Percentiles rank a stretch among this genome's conserved stretches.
Evolutionary conservation across 2,113 vertebrate genomes (phyloP).

Genomic region (Panurus biarmicus): DNA sequence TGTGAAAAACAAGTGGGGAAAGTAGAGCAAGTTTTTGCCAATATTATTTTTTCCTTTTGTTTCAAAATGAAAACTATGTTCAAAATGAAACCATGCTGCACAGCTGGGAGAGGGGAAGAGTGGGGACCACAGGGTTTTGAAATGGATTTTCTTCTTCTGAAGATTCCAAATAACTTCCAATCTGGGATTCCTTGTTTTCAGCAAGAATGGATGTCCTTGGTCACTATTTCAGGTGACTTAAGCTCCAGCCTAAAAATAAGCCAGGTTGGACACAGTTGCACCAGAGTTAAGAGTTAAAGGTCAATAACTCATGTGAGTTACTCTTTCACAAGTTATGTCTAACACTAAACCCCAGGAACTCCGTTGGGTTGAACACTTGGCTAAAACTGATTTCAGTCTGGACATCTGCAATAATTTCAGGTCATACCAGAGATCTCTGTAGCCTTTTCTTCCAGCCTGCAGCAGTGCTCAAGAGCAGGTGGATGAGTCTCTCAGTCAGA

Average conservation of each 20-base stretch:
- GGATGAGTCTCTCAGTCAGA: background rate
- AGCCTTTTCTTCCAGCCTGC: background rate
- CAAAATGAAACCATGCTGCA: background rate
- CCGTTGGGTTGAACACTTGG: accelerated
- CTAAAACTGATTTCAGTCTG: background rate
- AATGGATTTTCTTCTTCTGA: background rate
- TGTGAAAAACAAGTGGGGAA: background rate
- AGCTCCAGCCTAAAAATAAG: background rate
- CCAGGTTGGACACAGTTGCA: background rate
- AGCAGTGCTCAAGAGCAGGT: background rate
- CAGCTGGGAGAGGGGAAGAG: background rate
- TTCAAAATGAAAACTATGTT: background rate
- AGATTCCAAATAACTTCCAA: background rate
- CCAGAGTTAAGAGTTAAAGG: background rate
- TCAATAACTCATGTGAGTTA: background rate
- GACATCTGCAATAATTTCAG: background rate
- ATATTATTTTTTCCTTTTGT: background rate
- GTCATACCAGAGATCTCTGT: background rate
- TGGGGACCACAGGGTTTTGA: background rate
- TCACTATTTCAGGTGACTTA: background rate
- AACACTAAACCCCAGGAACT: background rate
- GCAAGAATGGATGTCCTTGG: background rate
- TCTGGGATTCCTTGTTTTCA: background rate
- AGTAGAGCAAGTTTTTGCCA: background rate
- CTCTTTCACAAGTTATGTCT: background rate